Conservation (phyloP, 2,888 invertebrate genomes). For the Patella ulyssiponensis region DNA sequence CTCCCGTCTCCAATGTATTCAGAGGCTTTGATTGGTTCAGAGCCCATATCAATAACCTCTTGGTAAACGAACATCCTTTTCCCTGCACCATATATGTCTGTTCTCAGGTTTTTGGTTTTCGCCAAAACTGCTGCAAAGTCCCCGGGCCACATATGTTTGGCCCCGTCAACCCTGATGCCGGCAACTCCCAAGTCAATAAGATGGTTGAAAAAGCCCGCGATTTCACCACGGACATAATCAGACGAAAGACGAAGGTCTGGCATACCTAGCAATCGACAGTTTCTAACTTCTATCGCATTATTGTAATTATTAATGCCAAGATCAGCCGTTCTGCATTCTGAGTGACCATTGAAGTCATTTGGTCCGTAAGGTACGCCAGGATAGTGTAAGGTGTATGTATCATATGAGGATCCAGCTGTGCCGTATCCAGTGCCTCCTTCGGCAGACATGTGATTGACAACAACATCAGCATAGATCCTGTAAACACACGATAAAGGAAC, state of each 20-base stretch:
- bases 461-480: conserved; percentile 84
- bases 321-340: conserved; percentile 73
- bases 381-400: conserved; percentile 57
- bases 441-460: conserved; percentile 89
- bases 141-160: conserved; percentile 73
- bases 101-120: conserved; percentile 30
- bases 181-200: conserved; percentile 73
- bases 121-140: conserved; percentile 48
- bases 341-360: conserved; percentile 77
- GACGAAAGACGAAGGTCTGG: conserved; percentile 83
- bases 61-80: conserved; percentile 55
- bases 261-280: conserved; percentile 82
- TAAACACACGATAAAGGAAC: conserved; percentile 56
- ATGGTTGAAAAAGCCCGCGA: conserved; percentile 54
- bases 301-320: conserved; percentile 62
- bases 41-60: conserved; percentile 59
- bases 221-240: conserved; percentile 52
- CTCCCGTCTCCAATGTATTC: conserved; percentile 67
- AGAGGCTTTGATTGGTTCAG: conserved; percentile 52
- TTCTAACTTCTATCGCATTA: conserved; percentile 72
- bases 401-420: conserved; percentile 74
- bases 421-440: conserved; percentile 76
- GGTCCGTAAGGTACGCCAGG: conserved; percentile 73
- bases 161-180: conserved; percentile 57
- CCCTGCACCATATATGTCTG: conserved; percentile 45